Evolutionary conservation across 2,113 vertebrate species (phyloP).

Genomic region (Geothlypis trichas): DNA sequence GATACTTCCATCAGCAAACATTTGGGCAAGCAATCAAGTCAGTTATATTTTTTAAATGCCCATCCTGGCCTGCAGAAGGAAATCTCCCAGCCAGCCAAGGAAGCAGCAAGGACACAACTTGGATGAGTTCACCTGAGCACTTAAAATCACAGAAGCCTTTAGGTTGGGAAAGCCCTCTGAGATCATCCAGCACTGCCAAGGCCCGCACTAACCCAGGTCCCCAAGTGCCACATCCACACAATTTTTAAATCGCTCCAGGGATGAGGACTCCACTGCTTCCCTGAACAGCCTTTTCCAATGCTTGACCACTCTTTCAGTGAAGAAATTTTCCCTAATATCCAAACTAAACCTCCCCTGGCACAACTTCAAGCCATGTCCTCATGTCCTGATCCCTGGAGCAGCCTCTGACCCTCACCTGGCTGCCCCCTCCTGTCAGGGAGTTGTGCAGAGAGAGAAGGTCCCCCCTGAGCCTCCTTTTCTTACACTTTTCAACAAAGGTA

Average conservation of each 20-base stretch:
- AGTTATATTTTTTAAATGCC: constrained; percentile 31
- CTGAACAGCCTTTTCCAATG: not conserved
- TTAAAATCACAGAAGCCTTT: not conserved
- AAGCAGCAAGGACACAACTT: not conserved
- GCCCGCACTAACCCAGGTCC: not conserved
- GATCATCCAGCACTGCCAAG: not conserved
- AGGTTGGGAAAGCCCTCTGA: not conserved
- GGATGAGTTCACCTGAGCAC: not conserved
- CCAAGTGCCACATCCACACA: rapidly evolving
- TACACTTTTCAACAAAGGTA: not conserved
- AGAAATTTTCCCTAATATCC: not conserved
- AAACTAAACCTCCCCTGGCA: not conserved
- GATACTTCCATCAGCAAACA: constrained; percentile 49
- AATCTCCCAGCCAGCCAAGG: not conserved
- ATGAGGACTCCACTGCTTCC: not conserved
- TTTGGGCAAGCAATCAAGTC: constrained; percentile 44
- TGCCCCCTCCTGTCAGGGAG: not conserved
- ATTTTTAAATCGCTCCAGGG: not conserved
- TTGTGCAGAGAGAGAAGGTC: not conserved
- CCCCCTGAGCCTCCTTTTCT: not conserved
- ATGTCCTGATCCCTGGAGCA: not conserved
- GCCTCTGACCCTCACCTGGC: not conserved
- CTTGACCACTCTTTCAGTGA: not conserved
- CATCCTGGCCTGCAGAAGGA: not conserved
- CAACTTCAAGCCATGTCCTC: not conserved